Conservation (phyloP, 2,113 vertebrate species). For the Microcebus ravelobensis region DNA sequence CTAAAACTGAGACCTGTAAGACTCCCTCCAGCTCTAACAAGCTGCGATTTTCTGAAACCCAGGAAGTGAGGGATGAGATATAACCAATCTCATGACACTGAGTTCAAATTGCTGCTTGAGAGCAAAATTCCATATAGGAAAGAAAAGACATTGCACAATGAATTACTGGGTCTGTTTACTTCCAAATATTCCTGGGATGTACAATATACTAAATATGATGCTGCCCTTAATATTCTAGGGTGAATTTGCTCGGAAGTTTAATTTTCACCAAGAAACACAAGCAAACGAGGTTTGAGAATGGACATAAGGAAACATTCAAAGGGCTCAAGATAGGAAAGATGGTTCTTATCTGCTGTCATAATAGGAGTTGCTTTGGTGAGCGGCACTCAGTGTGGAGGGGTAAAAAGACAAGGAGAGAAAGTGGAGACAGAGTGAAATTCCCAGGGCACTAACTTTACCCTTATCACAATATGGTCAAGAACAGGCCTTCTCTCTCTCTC, state of each 20-base stretch:
- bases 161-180: neutral
- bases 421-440: neutral
- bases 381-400: neutral
- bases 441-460: neutral
- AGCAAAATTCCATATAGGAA: neutral
- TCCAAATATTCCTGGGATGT: neutral
- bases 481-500: neutral
- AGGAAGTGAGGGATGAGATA: neutral
- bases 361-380: neutral
- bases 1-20: neutral
- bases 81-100: neutral
- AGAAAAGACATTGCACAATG: conserved; percentile 2
- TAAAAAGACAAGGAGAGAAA: neutral
- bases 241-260: neutral
- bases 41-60: conserved; percentile 28
- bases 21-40: neutral
- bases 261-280: neutral
- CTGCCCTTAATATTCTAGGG: neutral
- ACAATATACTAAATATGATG: neutral
- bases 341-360: neutral
- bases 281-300: neutral
- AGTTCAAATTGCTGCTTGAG: neutral
- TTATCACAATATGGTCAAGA: neutral
- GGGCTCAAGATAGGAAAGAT: neutral
- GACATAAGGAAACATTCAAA: neutral